Evolutionary conservation across 2,113 vertebrate species (phyloP).

Genomic region (Psammodynastes pulverulentus): DNA sequence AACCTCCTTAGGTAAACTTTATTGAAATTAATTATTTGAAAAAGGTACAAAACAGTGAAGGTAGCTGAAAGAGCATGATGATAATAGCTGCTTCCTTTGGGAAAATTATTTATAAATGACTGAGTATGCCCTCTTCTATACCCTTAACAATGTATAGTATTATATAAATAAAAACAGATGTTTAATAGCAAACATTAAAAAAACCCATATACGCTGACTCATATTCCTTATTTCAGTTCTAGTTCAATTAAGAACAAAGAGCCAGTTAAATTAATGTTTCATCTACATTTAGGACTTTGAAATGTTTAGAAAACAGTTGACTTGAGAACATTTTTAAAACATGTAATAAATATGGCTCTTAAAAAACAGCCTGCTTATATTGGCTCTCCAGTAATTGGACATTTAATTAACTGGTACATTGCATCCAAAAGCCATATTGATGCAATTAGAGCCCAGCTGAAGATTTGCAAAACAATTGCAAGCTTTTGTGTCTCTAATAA

Average conservation of each 20-base stretch:
- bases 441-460: neutral
- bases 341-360: neutral
- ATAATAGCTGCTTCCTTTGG: neutral
- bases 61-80: neutral
- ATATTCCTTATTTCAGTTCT: conserved; percentile 16
- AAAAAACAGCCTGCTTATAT: conserved; percentile 6
- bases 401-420: neutral
- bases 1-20: neutral
- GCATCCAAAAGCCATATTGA: neutral
- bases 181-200: neutral
- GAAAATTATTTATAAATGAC: neutral
- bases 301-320: conserved; percentile 26
- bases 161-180: conserved; percentile 6
- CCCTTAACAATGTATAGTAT: neutral
- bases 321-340: neutral
- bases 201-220: neutral
- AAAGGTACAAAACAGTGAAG: neutral
- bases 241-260: conserved; percentile 10
- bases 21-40: neutral
- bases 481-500: neutral
- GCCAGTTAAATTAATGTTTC: neutral
- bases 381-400: neutral
- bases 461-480: neutral
- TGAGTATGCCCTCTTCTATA: neutral
- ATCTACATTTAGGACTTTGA: conserved; percentile 9